These are phyloP conservation scores for Therioaphis trifolii DNA, from an alignment of 2,888 invertebrate species.

Conservation along the genomic window DNA sequence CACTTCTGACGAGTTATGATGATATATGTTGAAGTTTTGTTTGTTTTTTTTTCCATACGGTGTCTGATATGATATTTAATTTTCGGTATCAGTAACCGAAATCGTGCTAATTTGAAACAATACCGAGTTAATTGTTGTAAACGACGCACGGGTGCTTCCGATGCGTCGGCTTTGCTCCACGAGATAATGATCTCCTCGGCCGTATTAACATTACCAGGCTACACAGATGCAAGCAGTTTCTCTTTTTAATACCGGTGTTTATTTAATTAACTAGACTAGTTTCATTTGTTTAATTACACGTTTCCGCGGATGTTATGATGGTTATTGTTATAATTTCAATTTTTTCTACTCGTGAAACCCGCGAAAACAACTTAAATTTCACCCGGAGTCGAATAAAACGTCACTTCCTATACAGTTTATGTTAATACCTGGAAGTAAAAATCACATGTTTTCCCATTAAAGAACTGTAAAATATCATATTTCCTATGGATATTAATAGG, in stretches of 20 bases:
- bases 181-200: conserved; percentile 37
- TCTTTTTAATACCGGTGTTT: conserved; percentile 43
- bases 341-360: conserved; percentile 13
- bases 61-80: too few relatives aligned
- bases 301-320: conserved; percentile 25
- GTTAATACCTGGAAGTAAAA: background rate
- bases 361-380: conserved; percentile 39
- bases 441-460: background rate
- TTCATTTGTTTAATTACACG: conserved; percentile 48
- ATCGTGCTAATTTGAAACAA: conserved; percentile 22
- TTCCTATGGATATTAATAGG: background rate
- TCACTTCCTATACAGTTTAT: background rate
- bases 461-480: background rate
- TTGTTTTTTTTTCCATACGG: too few relatives aligned
- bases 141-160: background rate
- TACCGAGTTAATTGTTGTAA: background rate
- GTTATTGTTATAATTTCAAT: conserved; percentile 5
- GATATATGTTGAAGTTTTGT: too few relatives aligned
- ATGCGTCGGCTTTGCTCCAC: conserved; percentile 15
- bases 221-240: conserved; percentile 29
- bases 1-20: too few relatives aligned
- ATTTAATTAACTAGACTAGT: conserved; percentile 42
- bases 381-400: background rate
- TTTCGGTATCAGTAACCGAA: background rate
- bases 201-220: conserved; percentile 26